phyloP scores from a whole-genome alignment of 2,797 vertebrate genomes.

The Alcedo atthis region DNA sequence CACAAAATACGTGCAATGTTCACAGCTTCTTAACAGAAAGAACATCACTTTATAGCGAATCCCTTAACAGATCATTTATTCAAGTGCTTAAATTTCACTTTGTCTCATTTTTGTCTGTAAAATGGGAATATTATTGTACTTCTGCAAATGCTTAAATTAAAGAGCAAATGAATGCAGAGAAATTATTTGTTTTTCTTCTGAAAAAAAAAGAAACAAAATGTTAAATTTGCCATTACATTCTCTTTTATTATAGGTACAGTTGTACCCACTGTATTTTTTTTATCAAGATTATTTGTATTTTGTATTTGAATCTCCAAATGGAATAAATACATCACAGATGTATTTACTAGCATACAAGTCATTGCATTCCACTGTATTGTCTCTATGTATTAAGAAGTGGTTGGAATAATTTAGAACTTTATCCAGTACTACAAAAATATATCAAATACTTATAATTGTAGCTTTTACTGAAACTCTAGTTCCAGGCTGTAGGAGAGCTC shows the following conservation, averaged over 20 bases:
- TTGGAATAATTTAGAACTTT: not conserved
- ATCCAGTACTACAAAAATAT: not conserved
- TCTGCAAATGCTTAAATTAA: not conserved
- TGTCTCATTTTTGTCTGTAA: not conserved
- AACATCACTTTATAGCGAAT: conserved; percentile 3
- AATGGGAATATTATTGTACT: not conserved
- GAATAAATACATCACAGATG: not conserved
- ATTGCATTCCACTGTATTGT: not conserved
- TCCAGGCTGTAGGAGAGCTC: not conserved
- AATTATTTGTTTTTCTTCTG: not conserved
- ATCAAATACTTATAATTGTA: not conserved
- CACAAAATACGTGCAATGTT: conserved; percentile 23
- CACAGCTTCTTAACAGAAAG: conserved; percentile 38
- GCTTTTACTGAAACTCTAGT: not conserved
- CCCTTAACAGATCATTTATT: conserved; percentile 15
- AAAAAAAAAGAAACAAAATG: not conserved
- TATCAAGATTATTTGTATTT: not conserved
- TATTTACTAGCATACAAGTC: not conserved
- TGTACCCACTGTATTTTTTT: not conserved
- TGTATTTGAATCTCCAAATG: not conserved
- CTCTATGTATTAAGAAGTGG: not conserved
- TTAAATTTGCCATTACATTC: not conserved
- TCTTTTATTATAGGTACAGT: not conserved
- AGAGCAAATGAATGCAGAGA: not conserved
- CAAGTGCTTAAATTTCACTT: not conserved